phyloP scores from a whole-genome alignment of 2,888 invertebrate species.

The Peribatodes rhomboidaria region DNA sequence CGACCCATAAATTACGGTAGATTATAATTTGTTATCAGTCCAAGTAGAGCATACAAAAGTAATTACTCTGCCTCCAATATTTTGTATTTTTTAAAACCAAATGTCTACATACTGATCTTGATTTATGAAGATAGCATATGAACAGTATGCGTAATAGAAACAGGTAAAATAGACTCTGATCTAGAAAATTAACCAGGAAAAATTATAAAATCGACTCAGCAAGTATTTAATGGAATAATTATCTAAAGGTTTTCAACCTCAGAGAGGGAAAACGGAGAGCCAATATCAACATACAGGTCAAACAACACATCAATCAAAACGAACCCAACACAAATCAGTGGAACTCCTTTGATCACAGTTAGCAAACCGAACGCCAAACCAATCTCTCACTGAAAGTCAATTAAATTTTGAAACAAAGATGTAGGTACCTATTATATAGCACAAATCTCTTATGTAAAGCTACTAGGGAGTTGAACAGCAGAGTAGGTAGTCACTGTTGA shows the following conservation, averaged over 20 bases:
- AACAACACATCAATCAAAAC: conserved; percentile 11
- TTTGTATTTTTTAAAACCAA: too few relatives aligned
- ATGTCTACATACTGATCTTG: too few relatives aligned
- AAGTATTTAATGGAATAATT: conserved; percentile 3
- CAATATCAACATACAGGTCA: conserved; percentile 11
- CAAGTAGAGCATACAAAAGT: too few relatives aligned
- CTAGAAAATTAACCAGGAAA: neutral
- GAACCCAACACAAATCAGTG: conserved; percentile 8
- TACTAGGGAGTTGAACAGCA: too few relatives aligned
- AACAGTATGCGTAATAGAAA: too few relatives aligned
- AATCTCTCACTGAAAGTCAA: conserved; percentile 20
- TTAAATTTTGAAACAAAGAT: conserved; percentile 20
- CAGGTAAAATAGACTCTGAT: too few relatives aligned
- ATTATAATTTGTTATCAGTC: too few relatives aligned
- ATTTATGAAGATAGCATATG: too few relatives aligned
- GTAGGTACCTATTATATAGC: neutral
- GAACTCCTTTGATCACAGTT: conserved; percentile 10
- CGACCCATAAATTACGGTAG: too few relatives aligned
- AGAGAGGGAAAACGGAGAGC: conserved; percentile 1
- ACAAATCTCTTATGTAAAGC: neutral
- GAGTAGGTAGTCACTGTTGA: neutral
- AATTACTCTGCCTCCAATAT: too few relatives aligned
- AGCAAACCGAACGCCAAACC: conserved; percentile 13
- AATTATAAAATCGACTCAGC: neutral
- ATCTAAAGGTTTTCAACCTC: conserved; percentile 2